Base-by-base conservation (phyloP, 2,797 vertebrate species). In the Sebastes nivosus region DNA sequence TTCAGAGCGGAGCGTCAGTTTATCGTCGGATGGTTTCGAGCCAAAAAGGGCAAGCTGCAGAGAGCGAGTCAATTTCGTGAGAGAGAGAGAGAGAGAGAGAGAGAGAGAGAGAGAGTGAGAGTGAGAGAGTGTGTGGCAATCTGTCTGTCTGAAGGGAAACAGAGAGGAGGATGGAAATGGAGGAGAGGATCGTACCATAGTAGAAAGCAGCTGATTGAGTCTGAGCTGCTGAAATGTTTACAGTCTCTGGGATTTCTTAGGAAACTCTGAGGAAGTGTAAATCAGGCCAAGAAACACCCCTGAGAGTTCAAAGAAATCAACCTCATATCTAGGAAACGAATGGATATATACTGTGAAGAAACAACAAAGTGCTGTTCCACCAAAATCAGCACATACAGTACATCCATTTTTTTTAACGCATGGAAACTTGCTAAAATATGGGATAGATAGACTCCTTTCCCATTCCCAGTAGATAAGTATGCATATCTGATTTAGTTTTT, bases 1-100 rank as follows among this genome's bases (percentile, higher is more conserved):
- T 87, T 72, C n/a, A 67, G 46, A 87, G 78, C 22, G 58, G 24
- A 77, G 75, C 22, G 11, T 58, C 30, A 24, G 57, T 84, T 79
- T 77, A 61, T 61, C 72, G 72, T 82, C 58, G 2, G 59, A 67
- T 29, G 61, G 14, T 59, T 69, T 57, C 8, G 8, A 76, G 76
- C 67, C 64, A 80, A 64, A 81, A 72, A 70, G 67, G 66, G 46
- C 66, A 75, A 67, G 69, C 66, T 55, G 55, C 54, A 77, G 50
- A 83, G 50, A 65, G n/a, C 12, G 16, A 74, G 54, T 60, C 24
- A 9, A 27, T 64, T 67, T 52, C 13, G 24, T 29, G 32, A 2
- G 22, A 2, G 22, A 2, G 22, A 24, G 22, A 2, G 22, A 24
- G 24, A 3, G 25, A 25, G 25, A 25, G 25, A 25, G 25, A 25